A percentile compares a stretch with the other conserved stretches of the same genome.
These are phyloP conservation scores for Sebastes trivittatus DNA, from an alignment of 2,797 vertebrate genomes.

Conservation along the genomic window DNA sequence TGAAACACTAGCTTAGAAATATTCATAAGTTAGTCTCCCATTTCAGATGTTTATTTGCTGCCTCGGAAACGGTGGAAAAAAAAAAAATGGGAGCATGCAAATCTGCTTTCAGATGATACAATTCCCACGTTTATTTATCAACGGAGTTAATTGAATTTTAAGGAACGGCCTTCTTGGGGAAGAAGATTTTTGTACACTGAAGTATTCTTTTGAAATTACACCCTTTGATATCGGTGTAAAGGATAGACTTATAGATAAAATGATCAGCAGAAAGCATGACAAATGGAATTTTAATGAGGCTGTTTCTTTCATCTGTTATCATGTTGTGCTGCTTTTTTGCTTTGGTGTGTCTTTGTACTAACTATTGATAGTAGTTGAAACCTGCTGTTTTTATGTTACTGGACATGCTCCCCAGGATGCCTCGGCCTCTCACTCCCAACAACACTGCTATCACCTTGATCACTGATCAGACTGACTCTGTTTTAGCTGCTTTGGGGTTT, in stretches of 20 bases:
- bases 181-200: constrained; percentile 62
- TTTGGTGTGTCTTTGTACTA: constrained; percentile 84
- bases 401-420: constrained; percentile 91
- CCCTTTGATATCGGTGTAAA: constrained; percentile 89
- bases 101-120: constrained; percentile 78
- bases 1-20: constrained; percentile 61
- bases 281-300: constrained; percentile 96
- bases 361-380: constrained; percentile 92
- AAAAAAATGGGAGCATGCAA: constrained; percentile 64
- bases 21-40: constrained; percentile 66
- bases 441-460: constrained; percentile 92
- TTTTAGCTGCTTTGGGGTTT: constrained; percentile 89
- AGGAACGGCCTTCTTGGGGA: constrained; percentile 63
- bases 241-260: constrained; percentile 93
- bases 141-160: constrained; percentile 81
- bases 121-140: constrained; percentile 77
- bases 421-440: constrained; percentile 85
- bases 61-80: constrained; percentile 34
- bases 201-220: constrained; percentile 91
- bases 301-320: constrained; percentile 91
- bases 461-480: constrained; percentile 88
- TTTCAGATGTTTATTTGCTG: constrained; percentile 72
- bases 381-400: constrained; percentile 93
- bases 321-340: constrained; percentile 85
- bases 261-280: constrained; percentile 89